These are phyloP conservation scores for Tinea trinotella DNA, from an alignment of 2,888 invertebrate species.

Conservation along the genomic window DNA sequence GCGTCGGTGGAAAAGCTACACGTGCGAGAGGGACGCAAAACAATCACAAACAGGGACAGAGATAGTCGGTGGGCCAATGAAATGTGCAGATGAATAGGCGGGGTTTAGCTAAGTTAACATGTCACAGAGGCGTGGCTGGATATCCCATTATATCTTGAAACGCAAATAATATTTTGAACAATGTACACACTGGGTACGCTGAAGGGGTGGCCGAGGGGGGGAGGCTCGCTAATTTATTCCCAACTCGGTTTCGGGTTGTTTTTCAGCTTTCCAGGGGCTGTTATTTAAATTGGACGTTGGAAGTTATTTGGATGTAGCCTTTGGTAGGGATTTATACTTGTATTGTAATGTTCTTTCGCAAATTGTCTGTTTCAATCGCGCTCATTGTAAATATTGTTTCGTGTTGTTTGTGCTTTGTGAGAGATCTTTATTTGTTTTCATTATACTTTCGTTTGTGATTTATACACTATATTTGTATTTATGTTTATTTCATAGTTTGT, in stretches of 20 bases:
- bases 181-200: slow-evolving; percentile 75
- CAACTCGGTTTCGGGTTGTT: slow-evolving; percentile 72
- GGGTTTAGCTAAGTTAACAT: slow-evolving; percentile 66
- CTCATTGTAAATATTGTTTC: slow-evolving; percentile 14
- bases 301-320: slow-evolving; percentile 64
- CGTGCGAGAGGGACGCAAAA: slow-evolving; percentile 36
- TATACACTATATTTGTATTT: no score
- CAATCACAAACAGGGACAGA: slow-evolving; percentile 32
- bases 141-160: slow-evolving; percentile 75
- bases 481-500: no score
- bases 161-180: slow-evolving; percentile 82
- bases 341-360: slow-evolving; percentile 13
- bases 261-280: slow-evolving; percentile 71
- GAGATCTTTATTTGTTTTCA: background rate
- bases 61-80: slow-evolving; percentile 42
- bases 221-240: slow-evolving; percentile 68
- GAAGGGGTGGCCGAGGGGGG: slow-evolving; percentile 46
- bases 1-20: slow-evolving; percentile 66
- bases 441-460: no score
- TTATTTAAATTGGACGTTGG: slow-evolving; percentile 70
- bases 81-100: slow-evolving; percentile 40
- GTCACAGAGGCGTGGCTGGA: slow-evolving; percentile 69
- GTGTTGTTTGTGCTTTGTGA: slow-evolving; percentile 8
- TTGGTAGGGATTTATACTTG: slow-evolving; percentile 33
- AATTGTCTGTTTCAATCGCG: background rate